Percentiles rank a stretch among this genome's conserved stretches.
Conservation (phyloP, 92 coral and sea anemone species). For the Actinostola sp. region DNA sequence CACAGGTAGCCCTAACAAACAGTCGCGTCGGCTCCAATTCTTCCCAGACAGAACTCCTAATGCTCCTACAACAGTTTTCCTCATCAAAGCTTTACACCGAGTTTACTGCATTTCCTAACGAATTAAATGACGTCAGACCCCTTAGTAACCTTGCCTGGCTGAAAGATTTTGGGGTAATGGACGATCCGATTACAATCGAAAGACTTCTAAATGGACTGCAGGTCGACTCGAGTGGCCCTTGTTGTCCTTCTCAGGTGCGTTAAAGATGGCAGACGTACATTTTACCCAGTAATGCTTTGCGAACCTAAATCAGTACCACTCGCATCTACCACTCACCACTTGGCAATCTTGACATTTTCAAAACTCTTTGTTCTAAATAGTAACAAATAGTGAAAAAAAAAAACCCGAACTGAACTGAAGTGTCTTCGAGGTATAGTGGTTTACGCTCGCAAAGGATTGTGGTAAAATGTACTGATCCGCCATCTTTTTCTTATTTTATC, state of each 20-base stretch:
- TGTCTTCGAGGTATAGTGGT: too few species aligned
- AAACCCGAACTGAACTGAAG: too few species aligned
- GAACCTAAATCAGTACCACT: too few species aligned
- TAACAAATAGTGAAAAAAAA: too few species aligned
- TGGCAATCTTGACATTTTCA: too few species aligned
- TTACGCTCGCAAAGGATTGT: too few species aligned
- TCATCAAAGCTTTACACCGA: constrained; percentile 68
- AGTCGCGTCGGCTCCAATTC: constrained; percentile 83
- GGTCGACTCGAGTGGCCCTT: constrained; percentile 32
- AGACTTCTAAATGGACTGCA: constrained; percentile 59
- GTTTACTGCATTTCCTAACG: constrained; percentile 69
- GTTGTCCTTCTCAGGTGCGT: constrained; percentile 74
- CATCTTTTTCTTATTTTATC: too few species aligned
- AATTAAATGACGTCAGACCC: constrained; percentile 69
- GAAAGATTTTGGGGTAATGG: constrained; percentile 81
- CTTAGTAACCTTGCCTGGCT: constrained; percentile 89
- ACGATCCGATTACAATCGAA: constrained; percentile 57
- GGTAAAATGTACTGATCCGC: too few species aligned
- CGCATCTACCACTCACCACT: too few species aligned
- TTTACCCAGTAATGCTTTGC: too few species aligned
- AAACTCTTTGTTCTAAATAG: too few species aligned
- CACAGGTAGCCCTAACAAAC: constrained; percentile 84
- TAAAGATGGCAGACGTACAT: too few species aligned
- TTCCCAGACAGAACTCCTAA: constrained; percentile 88
- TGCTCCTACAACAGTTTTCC: constrained; percentile 72